These are phyloP conservation scores for Drosophila subquinaria DNA, from an alignment of 2,888 invertebrate species.

Conservation along the genomic window DNA sequence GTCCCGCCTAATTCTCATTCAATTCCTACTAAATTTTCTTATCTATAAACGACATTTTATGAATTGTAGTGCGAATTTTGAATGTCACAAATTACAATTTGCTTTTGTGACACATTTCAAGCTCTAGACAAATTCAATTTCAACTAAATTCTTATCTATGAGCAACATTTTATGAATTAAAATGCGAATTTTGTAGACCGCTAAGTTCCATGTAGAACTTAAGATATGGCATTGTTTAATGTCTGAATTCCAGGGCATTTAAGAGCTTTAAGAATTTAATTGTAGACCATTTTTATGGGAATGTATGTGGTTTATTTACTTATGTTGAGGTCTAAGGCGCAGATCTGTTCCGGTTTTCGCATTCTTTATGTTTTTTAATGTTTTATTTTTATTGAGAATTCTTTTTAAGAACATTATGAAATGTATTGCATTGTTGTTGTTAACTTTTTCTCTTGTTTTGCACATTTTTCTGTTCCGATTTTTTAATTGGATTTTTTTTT, in stretches of 20 bases:
- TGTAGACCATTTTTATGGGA: neutral
- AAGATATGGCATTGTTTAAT: neutral
- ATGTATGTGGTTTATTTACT: neutral
- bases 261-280: conserved; percentile 2
- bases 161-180: conserved; percentile 7
- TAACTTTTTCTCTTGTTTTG: neutral
- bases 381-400: conserved; percentile 1
- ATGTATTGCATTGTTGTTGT: neutral
- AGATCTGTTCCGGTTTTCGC: neutral
- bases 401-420: neutral
- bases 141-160: conserved; percentile 11
- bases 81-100: conserved; percentile 27
- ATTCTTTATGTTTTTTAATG: neutral
- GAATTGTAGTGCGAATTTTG: neutral
- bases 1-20: conserved; percentile 3
- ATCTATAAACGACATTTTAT: neutral
- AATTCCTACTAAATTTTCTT: conserved; percentile 2
- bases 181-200: conserved; percentile 1
- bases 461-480: neutral
- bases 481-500: neutral
- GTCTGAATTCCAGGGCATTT: conserved; percentile 1
- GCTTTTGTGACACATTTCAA: conserved; percentile 11
- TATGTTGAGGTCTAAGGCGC: conserved; percentile 1
- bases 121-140: conserved; percentile 1
- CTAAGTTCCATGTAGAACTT: neutral